These are phyloP conservation scores for Heliconius cydno DNA, from an alignment of 2,888 invertebrate genomes.

Conservation along the genomic window DNA sequence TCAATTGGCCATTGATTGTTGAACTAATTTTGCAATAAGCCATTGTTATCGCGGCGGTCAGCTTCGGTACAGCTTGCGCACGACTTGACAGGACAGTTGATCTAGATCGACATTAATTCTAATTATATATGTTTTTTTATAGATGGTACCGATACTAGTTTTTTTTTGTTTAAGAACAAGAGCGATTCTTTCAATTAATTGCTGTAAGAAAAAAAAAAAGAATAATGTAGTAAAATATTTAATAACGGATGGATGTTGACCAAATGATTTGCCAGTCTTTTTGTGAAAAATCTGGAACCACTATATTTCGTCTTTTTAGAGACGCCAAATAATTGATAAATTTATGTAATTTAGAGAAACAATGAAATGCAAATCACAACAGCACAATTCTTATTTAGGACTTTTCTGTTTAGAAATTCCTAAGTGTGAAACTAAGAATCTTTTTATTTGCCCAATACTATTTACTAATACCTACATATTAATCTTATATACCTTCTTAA, in stretches of 20 bases:
- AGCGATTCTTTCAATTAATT: not conserved
- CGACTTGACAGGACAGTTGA: constrained; percentile 22
- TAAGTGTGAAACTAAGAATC: too few species aligned
- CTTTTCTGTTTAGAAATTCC: too few species aligned
- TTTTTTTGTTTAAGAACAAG: not conserved
- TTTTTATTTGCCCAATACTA: too few species aligned
- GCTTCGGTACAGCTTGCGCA: constrained; percentile 37
- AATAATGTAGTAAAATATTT: not conserved
- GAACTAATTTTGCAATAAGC: constrained; percentile 39
- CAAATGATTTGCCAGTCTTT: too few species aligned
- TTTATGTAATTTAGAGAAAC: too few species aligned
- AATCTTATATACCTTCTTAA: not conserved
- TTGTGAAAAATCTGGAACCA: too few species aligned
- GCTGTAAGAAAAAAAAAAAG: not conserved
- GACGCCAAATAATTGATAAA: too few species aligned
- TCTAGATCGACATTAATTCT: constrained; percentile 25
- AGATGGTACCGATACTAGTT: not conserved
- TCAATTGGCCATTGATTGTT: constrained; percentile 29
- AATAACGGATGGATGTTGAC: not conserved
- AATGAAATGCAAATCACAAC: too few species aligned
- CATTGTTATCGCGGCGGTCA: constrained; percentile 42
- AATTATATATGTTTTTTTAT: constrained; percentile 5
- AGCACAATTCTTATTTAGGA: too few species aligned
- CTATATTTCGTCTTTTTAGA: too few species aligned
- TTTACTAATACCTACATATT: too few species aligned